Conservation (phyloP, 2,113 vertebrate species). For the Mastomys coucha region DNA sequence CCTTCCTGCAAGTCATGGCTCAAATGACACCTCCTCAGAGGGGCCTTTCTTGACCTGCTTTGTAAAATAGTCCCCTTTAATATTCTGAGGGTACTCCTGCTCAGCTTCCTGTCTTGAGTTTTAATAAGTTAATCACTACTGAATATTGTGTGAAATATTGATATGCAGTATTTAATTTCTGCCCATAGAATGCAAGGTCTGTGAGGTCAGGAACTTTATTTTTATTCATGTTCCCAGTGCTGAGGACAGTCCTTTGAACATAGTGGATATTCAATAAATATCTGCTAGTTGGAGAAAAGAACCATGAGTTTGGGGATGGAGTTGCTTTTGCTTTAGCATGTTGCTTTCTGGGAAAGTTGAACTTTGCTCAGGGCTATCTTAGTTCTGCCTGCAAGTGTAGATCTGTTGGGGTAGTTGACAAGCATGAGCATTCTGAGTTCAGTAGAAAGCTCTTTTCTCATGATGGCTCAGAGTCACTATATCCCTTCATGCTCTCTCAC, state of each 20-base stretch:
- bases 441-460: background rate
- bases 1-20: background rate
- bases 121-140: background rate
- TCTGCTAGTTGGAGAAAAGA: background rate
- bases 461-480: background rate
- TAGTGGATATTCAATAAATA: background rate
- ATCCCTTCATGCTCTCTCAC: background rate
- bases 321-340: background rate
- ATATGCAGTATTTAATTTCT: background rate
- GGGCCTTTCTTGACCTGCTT: background rate
- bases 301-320: background rate
- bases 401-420: constrained; percentile 14
- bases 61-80: background rate
- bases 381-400: background rate
- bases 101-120: background rate
- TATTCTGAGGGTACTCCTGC: background rate
- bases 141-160: background rate
- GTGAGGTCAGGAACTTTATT: background rate
- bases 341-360: constrained; percentile 13
- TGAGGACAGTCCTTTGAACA: background rate
- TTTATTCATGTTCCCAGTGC: background rate
- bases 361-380: background rate
- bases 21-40: background rate
- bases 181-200: background rate
- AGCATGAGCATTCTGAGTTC: background rate